These are phyloP conservation scores for Hydractinia symbiolongicarpus DNA, from an alignment of 30 jellyfish, hydroid and myxozoan genomes.

Conservation along the genomic window DNA sequence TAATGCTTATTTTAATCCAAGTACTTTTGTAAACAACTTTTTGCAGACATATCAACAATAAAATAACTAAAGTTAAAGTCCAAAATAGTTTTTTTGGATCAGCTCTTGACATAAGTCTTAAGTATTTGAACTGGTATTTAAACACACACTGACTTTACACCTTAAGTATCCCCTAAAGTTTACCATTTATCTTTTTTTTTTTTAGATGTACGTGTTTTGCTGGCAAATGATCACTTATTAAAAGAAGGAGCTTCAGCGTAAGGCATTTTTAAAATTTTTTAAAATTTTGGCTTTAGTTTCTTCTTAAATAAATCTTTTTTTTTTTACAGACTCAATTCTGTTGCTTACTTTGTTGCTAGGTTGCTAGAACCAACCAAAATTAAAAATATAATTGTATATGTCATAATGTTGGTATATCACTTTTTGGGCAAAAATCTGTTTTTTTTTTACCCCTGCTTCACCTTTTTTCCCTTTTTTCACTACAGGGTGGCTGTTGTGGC, in stretches of 20 bases:
- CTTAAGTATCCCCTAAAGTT: background rate
- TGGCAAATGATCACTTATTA: slow-evolving; percentile 56
- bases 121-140: too few species aligned
- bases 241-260: slow-evolving; percentile 65
- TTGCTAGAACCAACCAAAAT: too few species aligned
- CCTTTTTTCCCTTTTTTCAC: too few species aligned
- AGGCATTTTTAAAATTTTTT: background rate
- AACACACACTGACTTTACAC: too few species aligned
- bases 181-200: background rate
- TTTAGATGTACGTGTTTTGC: slow-evolving; percentile 68
- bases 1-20: too few species aligned
- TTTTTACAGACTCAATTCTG: background rate
- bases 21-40: too few species aligned
- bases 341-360: background rate
- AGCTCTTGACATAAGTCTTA: background rate
- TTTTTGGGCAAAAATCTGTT: background rate
- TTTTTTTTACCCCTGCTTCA: too few species aligned
- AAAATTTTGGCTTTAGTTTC: background rate
- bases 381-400: too few species aligned
- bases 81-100: background rate
- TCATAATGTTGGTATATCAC: background rate
- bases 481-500: too few species aligned
- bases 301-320: background rate
- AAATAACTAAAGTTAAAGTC: too few species aligned
- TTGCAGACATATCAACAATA: too few species aligned